Conservation (phyloP, 1,140 invertebrate genomes). For the Nasonia longicornis region DNA sequence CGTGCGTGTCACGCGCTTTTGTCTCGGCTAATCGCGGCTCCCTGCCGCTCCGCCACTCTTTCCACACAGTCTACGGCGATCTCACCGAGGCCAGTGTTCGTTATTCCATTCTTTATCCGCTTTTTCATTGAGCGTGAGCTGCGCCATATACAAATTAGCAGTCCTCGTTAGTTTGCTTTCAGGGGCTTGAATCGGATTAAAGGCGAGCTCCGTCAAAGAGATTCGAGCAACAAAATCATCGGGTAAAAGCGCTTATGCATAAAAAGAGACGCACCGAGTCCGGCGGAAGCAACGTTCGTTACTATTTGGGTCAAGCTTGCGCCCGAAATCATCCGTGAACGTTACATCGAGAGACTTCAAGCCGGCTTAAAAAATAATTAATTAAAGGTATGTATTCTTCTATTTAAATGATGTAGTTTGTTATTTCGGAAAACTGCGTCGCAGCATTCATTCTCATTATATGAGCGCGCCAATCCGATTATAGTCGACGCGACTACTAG, state of each 20-base stretch:
- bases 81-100: not conserved
- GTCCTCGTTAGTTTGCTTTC: not conserved
- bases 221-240: not conserved
- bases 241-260: not conserved
- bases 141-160: not conserved
- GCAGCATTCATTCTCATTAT: too few relatives aligned
- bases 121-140: not conserved
- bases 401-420: too few relatives aligned
- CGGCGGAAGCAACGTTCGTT: not conserved
- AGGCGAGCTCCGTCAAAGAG: not conserved
- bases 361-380: too few relatives aligned
- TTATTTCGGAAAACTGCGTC: too few relatives aligned
- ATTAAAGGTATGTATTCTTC: too few relatives aligned
- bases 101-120: slow-evolving; percentile 5
- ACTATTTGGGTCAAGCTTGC: not conserved
- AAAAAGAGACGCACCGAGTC: not conserved
- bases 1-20: not conserved
- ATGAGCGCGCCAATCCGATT: too few relatives aligned
- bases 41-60: not conserved
- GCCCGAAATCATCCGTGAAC: too few relatives aligned
- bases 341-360: too few relatives aligned
- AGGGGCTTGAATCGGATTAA: not conserved
- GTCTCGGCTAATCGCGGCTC: slow-evolving; percentile 36
- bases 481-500: too few relatives aligned
- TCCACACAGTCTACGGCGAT: too few relatives aligned